Conservation (phyloP, 2,888 invertebrate genomes). For the Cenopis cana region DNA sequence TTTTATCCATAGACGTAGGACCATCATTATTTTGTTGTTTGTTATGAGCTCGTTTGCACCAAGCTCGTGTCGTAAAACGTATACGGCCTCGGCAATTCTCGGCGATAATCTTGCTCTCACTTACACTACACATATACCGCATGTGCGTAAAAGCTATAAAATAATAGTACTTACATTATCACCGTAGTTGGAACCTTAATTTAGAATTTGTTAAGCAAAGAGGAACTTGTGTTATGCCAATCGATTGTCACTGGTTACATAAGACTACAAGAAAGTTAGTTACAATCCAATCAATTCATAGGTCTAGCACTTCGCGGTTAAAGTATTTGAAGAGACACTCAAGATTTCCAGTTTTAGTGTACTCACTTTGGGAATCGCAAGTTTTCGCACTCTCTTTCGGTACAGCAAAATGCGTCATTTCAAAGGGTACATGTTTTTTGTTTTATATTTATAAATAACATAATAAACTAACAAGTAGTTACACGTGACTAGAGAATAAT, state of each 20-base stretch:
- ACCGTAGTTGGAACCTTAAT: neutral
- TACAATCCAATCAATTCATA: neutral
- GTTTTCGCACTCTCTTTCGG: neutral
- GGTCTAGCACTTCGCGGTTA: neutral
- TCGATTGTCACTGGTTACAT: too few species aligned
- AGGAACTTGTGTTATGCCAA: neutral
- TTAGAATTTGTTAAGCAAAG: neutral
- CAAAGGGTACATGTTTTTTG: neutral
- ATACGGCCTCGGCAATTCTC: neutral
- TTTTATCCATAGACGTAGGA: constrained; percentile 22
- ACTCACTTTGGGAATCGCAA: neutral
- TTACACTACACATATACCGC: neutral
- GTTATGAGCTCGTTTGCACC: neutral
- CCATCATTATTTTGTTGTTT: constrained; percentile 15
- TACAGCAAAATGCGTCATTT: neutral
- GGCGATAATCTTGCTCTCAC: neutral
- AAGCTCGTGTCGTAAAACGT: neutral
- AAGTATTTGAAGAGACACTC: neutral
- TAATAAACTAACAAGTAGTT: neutral
- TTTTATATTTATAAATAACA: too few species aligned
- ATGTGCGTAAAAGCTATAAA: neutral
- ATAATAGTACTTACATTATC: neutral
- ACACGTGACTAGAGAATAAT: neutral
- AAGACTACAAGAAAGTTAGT: too few species aligned
- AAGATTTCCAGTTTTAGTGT: neutral